These are phyloP conservation scores for Pteropus rufus DNA, from an alignment of 2,797 vertebrate genomes.

Conservation along the genomic window DNA sequence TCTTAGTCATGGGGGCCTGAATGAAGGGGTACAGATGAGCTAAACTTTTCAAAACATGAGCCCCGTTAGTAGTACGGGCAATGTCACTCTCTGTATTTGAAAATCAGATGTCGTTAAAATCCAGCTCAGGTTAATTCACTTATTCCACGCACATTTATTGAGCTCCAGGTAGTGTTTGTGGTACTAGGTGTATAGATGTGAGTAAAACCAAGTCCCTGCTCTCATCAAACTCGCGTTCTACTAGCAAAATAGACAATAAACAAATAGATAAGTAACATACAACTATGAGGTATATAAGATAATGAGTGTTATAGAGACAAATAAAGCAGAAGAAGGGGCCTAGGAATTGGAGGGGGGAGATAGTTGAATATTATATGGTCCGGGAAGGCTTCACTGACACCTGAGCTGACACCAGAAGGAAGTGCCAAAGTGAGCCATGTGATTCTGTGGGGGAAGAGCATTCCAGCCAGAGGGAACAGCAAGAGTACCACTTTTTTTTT, in stretches of 20 bases:
- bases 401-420: not conserved
- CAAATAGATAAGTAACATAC: not conserved
- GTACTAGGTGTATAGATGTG: not conserved
- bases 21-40: not conserved
- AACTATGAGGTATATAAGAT: not conserved
- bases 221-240: not conserved
- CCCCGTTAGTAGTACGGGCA: too few relatives aligned
- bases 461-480: not conserved
- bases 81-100: not conserved
- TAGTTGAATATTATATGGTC: not conserved
- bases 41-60: not conserved
- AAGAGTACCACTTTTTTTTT: not conserved
- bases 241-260: not conserved
- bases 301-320: not conserved
- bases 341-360: not conserved
- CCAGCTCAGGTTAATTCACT: not conserved
- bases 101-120: not conserved
- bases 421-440: not conserved
- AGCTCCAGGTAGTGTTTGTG: not conserved
- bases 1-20: not conserved
- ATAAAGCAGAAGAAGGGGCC: not conserved
- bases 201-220: not conserved
- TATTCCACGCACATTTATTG: not conserved
- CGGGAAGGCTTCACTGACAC: not conserved
- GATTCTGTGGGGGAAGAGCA: not conserved